Base-by-base conservation (phyloP, 2,113 vertebrate genomes). In the Pelodiscus sinensis region DNA sequence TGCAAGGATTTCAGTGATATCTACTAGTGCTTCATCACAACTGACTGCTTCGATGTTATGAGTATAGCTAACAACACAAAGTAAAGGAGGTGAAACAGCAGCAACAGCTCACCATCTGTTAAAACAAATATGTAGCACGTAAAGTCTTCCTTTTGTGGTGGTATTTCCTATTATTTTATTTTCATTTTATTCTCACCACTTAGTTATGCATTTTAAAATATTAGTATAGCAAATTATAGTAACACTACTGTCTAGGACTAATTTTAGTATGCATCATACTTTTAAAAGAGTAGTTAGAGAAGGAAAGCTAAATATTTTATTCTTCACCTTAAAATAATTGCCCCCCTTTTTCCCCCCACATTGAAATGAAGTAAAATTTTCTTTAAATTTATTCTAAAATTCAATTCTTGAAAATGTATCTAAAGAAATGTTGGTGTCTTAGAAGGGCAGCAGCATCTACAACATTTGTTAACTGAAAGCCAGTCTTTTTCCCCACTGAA, bases 1-100 rank as follows among this genome's bases (percentile, higher is more conserved):
- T 21, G 97, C 96, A 65, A 99, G 96, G 96, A 99, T 98, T 93
- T 98, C 96, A 31, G 99, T 98, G 90, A 98, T 98, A 94, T 99
- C 99, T 60, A 99, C 97, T 94, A 99, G 95, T 4, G 99, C 98
- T 97, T 99, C 99, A 85, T 99, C 99, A 95, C 99, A 99, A 97
- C 99, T 99, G 90, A 99, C 98, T 80, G 99, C 99, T 97, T 99
- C 99, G 5, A 99, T 99, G 96, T 98, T 98, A 68, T 99, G 98
- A 84, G 99, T 99, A 95, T 99, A 99, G 98, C 99, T 99, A 87
- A 90, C 92, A 96, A 97, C 81, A 97, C 68, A 98, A 96, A 98
- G 95, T 89, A 97, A 90, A 98, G 93, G 84, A 96, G 90, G 73
- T 95, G 75, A 97, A 82, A 96, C 82, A 96, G 79, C 89, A 97